Conservation (phyloP, 2,797 vertebrate genomes). For the Coreius guichenoti region DNA sequence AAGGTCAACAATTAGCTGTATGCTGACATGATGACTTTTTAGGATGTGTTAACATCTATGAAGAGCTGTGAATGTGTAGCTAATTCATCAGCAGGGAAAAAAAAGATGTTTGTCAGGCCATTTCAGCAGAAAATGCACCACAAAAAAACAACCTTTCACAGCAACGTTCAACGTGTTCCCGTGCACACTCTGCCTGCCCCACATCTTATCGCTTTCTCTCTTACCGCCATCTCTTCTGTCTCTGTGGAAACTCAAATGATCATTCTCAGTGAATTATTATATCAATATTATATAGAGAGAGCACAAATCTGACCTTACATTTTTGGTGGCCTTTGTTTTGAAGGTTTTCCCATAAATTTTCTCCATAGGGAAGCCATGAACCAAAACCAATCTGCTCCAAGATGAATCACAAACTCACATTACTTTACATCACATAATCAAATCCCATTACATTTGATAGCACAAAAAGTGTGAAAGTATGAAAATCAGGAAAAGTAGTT, state of each 20-base stretch:
- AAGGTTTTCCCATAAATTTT: neutral
- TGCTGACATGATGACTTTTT: slow-evolving; percentile 20
- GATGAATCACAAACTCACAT: neutral
- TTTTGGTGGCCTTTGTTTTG: neutral
- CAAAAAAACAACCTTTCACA: slow-evolving; percentile 8
- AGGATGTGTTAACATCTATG: slow-evolving; percentile 4
- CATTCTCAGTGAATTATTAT: neutral
- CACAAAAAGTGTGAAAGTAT: too few species aligned
- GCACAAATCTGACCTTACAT: neutral
- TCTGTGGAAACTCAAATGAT: neutral
- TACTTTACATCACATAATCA: neutral
- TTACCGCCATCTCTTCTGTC: neutral
- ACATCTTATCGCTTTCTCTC: neutral
- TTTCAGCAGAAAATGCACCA: slow-evolving; percentile 29
- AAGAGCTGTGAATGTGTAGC: slow-evolving; percentile 13
- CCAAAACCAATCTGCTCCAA: neutral
- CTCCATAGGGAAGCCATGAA: neutral
- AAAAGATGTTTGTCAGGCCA: neutral
- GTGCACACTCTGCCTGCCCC: neutral
- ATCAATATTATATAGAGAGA: neutral
- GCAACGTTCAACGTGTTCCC: neutral
- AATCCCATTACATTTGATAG: neutral
- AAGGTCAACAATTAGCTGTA: slow-evolving; percentile 7
- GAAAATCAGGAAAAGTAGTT: neutral
- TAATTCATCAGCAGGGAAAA: slow-evolving; percentile 30